Evolutionary conservation across 2,113 vertebrate species (phyloP).

Genomic region (Apodemus sylvaticus): DNA sequence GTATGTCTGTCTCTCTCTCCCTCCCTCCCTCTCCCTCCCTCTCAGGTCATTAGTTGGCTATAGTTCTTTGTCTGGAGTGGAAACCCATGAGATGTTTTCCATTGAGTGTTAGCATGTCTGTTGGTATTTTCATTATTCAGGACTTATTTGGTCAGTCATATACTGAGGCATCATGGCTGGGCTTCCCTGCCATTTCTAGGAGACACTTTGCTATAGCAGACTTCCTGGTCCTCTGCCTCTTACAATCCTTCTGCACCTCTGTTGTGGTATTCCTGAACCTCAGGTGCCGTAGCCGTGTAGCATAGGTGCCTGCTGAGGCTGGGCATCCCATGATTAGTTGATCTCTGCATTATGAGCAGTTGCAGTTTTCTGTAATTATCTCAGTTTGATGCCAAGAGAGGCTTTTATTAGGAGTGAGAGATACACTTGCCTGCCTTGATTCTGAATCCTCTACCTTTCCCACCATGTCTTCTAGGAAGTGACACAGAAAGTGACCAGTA

Average conservation of each 20-base stretch:
- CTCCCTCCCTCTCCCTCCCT: background rate
- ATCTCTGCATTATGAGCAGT: background rate
- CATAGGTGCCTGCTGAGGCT: background rate
- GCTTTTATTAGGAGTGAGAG: background rate
- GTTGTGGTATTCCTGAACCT: background rate
- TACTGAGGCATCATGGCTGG: background rate
- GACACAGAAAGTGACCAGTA: background rate
- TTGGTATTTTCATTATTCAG: background rate
- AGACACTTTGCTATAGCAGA: background rate
- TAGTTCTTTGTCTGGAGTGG: background rate
- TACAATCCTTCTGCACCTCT: background rate
- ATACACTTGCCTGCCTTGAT: background rate
- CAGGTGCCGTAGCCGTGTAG: background rate
- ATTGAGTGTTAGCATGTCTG: background rate
- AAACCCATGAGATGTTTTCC: background rate
- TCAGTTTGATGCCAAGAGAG: background rate
- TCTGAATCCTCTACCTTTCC: background rate
- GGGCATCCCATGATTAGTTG: background rate
- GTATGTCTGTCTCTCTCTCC: no score
- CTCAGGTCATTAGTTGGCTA: background rate
- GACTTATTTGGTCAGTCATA: background rate
- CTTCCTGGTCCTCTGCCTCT: background rate
- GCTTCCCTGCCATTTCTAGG: background rate
- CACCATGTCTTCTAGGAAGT: background rate
- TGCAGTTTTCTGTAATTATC: background rate